These are phyloP conservation scores for Euura saliciscinereae DNA, from an alignment of 1,140 invertebrate genomes.

Conservation along the genomic window DNA sequence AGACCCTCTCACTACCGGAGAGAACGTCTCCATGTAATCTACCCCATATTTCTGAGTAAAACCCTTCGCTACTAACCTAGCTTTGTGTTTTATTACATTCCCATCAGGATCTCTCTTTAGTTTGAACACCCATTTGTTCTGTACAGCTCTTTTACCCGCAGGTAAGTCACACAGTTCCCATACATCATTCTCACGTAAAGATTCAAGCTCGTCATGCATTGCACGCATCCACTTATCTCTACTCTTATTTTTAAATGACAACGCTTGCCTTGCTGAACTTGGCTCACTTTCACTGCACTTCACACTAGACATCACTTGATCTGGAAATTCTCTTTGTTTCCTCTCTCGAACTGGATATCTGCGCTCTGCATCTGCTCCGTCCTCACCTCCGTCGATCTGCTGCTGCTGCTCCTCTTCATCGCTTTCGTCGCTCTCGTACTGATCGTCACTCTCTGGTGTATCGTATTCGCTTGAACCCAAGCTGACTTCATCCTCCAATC, in stretches of 20 bases:
- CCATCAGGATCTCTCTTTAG: conserved; percentile 37
- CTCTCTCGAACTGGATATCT: not conserved
- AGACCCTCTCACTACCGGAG: conserved; percentile 22
- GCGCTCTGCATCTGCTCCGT: not conserved
- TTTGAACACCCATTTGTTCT: conserved; percentile 48
- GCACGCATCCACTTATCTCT: not conserved
- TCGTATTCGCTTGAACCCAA: not conserved
- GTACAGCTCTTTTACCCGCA: conserved; percentile 29
- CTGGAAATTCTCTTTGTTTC: not conserved
- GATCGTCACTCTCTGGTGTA: not conserved
- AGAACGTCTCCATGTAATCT: conserved; percentile 49
- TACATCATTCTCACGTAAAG: conserved; percentile 23
- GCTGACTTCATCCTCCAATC: not conserved
- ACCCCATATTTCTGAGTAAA: conserved; percentile 43
- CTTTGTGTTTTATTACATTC: conserved; percentile 44
- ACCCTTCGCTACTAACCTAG: too few relatives aligned
- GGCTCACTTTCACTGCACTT: not conserved
- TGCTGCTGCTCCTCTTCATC: not conserved
- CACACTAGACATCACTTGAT: not conserved
- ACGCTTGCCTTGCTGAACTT: not conserved
- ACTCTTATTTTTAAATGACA: not conserved
- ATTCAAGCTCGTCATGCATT: not conserved
- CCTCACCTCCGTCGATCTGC: not conserved
- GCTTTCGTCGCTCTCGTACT: not conserved
- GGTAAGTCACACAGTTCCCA: conserved; percentile 41